Base-by-base conservation (phyloP, 2,797 vertebrate species). In the Ataeniobius toweri region DNA sequence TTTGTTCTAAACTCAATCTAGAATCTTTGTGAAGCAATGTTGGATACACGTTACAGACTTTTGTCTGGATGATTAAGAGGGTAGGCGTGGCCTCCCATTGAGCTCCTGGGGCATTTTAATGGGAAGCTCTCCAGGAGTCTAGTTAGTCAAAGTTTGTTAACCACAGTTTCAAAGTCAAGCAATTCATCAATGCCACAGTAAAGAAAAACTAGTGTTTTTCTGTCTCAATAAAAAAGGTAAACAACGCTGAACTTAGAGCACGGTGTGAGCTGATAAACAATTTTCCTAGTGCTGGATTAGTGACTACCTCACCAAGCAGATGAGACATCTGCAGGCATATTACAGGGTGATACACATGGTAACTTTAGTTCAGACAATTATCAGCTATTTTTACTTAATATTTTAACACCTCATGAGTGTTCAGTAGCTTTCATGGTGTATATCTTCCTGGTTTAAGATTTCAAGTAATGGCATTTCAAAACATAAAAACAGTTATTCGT, bases 141-240 rank as follows among this genome's bases (percentile, higher is more conserved):
- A 78, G 80, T 91, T 88, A 81, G 89, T 92, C 89, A 82, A 80
- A 85, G 82, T 90, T 84, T 84, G 83, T 88, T 86, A 87, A 74
- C 73, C 84, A 59, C 68, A 8, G 48, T 86, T 88, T 88, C 81
- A 92, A 89, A 90, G 86, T 84, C 77, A 86, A 85, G 90, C 89
- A 84, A 92, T 89, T 93, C 86, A 89, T 93, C 85, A 83, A 39
- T 77, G 88, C 84, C 84, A 79, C 28, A 63, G 74, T 68, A 70
- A 48, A 59, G 28, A 28, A 76, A 75, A 79, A 59, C 28, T 28
- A 39, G 71, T 3, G 44, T 59, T 78, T 77, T 81, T 82, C 28
- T 77, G 74, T 78, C 80, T 77, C 80, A 84, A 85, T 85, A 79
- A 91, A 85, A 80, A 90, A 79, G 59, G 88, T 78, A 86, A 88